These are phyloP conservation scores for Atractosteus spatula DNA, from an alignment of 2,113 vertebrate species.

Conservation along the genomic window DNA sequence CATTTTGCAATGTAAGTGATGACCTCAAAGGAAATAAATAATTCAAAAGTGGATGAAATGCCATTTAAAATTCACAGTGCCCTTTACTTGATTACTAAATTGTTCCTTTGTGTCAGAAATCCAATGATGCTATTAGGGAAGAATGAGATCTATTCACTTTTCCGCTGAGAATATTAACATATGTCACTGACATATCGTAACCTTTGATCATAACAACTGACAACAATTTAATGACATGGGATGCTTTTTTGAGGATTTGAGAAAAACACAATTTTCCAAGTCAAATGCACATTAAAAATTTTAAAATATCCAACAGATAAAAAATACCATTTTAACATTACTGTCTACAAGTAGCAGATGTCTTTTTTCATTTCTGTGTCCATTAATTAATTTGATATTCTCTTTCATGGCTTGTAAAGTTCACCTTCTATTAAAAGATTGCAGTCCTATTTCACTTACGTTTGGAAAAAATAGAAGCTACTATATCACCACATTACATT, in stretches of 20 bases:
- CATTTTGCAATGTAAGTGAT: conserved; percentile 11
- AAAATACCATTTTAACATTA: conserved; percentile 1
- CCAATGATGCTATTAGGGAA: conserved; percentile 11
- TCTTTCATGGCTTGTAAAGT: not conserved
- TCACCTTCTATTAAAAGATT: no score
- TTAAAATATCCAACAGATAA: not conserved
- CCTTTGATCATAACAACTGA: conserved; percentile 35
- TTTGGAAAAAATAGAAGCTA: no score
- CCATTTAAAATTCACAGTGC: conserved; percentile 25
- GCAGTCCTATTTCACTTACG: no score
- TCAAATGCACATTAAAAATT: not conserved
- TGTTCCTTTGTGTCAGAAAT: conserved; percentile 26
- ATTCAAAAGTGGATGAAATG: conserved; percentile 14
- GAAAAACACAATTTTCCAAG: not conserved
- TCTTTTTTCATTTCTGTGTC: no score
- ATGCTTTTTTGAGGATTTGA: not conserved
- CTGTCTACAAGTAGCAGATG: not conserved
- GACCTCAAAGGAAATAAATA: conserved; percentile 19
- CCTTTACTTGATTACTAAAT: conserved; percentile 27
- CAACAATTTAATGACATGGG: conserved; percentile 28
- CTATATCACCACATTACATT: no score
- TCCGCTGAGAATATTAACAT: conserved; percentile 30
- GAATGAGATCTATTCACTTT: conserved; percentile 14
- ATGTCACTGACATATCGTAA: conserved; percentile 30
- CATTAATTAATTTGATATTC: not conserved